Conservation (phyloP, 2,888 invertebrate species). For the Orthonevra nobilis region DNA sequence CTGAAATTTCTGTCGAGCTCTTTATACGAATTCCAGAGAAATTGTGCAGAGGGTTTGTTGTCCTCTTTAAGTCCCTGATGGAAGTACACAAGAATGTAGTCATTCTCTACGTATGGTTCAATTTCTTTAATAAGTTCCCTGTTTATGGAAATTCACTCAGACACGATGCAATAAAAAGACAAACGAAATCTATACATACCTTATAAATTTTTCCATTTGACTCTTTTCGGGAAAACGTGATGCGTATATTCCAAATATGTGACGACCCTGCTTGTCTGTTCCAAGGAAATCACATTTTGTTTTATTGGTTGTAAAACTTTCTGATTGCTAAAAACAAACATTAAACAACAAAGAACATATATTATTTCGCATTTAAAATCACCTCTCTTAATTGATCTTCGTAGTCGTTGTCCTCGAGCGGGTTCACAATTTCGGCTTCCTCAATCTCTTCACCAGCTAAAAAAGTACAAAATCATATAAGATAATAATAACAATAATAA, state of each 20-base stretch:
- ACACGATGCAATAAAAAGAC: too few species aligned
- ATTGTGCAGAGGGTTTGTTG: slow-evolving; percentile 97
- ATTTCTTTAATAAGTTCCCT: slow-evolving; percentile 96
- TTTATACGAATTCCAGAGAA: slow-evolving; percentile 98
- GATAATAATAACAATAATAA: too few species aligned
- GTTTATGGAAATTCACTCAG: too few species aligned
- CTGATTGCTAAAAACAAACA: slow-evolving; percentile 67
- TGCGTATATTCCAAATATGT: slow-evolving; percentile 97
- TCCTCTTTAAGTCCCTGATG: slow-evolving; percentile 97
- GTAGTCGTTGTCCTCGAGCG: slow-evolving; percentile 77
- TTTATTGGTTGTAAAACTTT: slow-evolving; percentile 73
- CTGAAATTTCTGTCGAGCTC: slow-evolving; percentile 99
- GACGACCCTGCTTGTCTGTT: slow-evolving; percentile 89
- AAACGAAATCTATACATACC: too few species aligned
- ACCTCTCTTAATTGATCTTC: slow-evolving; percentile 79
- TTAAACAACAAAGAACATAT: not conserved
- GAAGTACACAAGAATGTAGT: slow-evolving; percentile 98
- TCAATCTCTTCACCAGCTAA: slow-evolving; percentile 75
- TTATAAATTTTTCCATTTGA: slow-evolving; percentile 80
- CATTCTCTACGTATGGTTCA: slow-evolving; percentile 98
- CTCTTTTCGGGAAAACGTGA: slow-evolving; percentile 90
- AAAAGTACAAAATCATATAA: too few species aligned
- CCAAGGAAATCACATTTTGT: slow-evolving; percentile 83
- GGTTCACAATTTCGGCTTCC: slow-evolving; percentile 75
- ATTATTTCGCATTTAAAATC: not conserved